Percentiles rank a stretch among this genome's conserved stretches.
These are phyloP conservation scores for Brachycybe producta DNA, from an alignment of 2,888 invertebrate species.

Conservation along the genomic window DNA sequence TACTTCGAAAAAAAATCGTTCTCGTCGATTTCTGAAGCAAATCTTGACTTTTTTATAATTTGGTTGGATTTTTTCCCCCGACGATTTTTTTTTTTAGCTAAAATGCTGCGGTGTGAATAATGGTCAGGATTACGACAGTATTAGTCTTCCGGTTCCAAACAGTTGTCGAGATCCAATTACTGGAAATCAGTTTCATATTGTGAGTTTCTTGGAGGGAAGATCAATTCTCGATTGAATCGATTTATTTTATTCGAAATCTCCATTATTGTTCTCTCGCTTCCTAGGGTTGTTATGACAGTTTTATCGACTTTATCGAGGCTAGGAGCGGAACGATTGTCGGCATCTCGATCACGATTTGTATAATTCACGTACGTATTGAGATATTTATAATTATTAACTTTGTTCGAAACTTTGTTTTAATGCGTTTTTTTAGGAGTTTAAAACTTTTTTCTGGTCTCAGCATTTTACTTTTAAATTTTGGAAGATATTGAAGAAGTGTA, in stretches of 20 bases:
- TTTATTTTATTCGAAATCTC: background rate
- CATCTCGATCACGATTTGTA: conserved; percentile 57
- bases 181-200: conserved; percentile 70
- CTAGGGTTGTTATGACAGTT: conserved; percentile 65
- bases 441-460: background rate
- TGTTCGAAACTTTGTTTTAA: too few relatives aligned
- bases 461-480: background rate
- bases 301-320: conserved; percentile 76
- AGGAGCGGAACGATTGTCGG: conserved; percentile 73
- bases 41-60: background rate
- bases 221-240: background rate
- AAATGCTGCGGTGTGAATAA: conserved; percentile 84
- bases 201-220: conserved; percentile 19
- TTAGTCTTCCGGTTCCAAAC: conserved; percentile 64
- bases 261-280: conserved; percentile 19
- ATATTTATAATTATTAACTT: background rate
- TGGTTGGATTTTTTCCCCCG: background rate
- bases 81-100: conserved; percentile 46
- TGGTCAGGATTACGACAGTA: conserved; percentile 61
- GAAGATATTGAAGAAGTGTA: too few relatives aligned
- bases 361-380: conserved; percentile 50
- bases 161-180: conserved; percentile 77
- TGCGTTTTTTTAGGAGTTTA: too few relatives aligned
- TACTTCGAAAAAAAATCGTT: background rate
- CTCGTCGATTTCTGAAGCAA: background rate